Evolutionary conservation across 1,140 invertebrate species (phyloP), one percentile per base, ranked within the genome.

Genomic region (Atopsyche davidsoni): DNA sequence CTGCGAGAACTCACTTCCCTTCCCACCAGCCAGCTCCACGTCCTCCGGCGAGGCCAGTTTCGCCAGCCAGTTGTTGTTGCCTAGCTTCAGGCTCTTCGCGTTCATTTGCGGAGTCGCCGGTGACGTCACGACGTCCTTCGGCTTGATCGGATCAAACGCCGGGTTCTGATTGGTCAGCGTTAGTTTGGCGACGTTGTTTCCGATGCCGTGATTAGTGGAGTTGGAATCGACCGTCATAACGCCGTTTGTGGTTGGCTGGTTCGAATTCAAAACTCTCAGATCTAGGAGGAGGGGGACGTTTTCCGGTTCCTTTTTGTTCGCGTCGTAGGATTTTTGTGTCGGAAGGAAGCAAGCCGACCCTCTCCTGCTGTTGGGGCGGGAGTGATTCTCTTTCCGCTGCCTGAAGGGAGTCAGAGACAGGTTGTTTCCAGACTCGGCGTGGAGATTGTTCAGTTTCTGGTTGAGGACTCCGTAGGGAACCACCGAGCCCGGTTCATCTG

Each of bases 31-130:
- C 46, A 67, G 66, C 25, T 72, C 69, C 41, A 72, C 72, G 18
- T 69, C 71, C 55, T 64, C 71, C 0, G 70, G 67, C 13, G 67
- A 66, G 0, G 69, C 62, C 21, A 73, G 48, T 46, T 69, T 69
- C 3, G 68, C 60, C 45, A 72, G 64, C 68, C 69, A 74, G 60
- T 72, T 72, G 43, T 74, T 74, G 60, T 72, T 72, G 24, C 68
- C 72, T 48, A 69, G 58, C 59, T 69, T 70, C 53, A 64, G 65
- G 36, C 62, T 59, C 49, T 70, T 70, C 11, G 34, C 34, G 11
- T 38, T 49, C 3, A 31, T 21, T 14, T 45, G 36, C 4, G 51
- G 43, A 11, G 46, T 45, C 10, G 41, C 28, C 6, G 55, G 42
- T 2, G 40, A 13, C 14, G 19, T 49, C 17, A 45, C 17, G 11